Evolutionary conservation across 1,140 invertebrate species (phyloP).

Genomic region (Bombyx mandarina): DNA sequence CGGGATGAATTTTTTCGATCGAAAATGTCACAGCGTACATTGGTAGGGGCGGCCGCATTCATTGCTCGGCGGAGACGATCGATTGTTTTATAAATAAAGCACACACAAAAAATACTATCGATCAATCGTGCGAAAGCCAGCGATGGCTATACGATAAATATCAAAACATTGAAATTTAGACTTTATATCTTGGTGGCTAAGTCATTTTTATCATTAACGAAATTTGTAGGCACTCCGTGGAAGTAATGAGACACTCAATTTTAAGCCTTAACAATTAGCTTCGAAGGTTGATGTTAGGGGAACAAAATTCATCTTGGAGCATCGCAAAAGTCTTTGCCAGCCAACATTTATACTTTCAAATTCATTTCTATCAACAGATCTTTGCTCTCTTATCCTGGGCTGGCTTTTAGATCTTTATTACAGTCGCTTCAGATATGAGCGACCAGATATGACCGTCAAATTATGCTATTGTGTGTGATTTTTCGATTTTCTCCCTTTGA

Average conservation of each 20-base stretch:
- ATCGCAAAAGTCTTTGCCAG: too few species aligned
- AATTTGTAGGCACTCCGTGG: too few species aligned
- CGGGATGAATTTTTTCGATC: constrained; percentile 24
- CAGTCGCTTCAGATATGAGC: constrained; percentile 28
- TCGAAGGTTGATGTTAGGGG: too few species aligned
- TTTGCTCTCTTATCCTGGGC: constrained; percentile 51
- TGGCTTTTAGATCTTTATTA: constrained; percentile 68
- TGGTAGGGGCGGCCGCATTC: constrained; percentile 59
- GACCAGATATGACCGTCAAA: constrained; percentile 36
- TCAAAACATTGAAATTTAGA: constrained; percentile 17
- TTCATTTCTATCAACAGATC: constrained; percentile 53
- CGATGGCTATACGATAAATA: constrained; percentile 45
- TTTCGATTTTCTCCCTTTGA: constrained; percentile 37
- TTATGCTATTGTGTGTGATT: constrained; percentile 48
- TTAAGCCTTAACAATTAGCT: too few species aligned
- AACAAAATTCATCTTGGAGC: too few species aligned
- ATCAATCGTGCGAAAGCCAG: constrained; percentile 68
- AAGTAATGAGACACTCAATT: too few species aligned
- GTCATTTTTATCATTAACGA: too few species aligned
- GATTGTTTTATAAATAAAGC: constrained; percentile 70
- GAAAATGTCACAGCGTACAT: constrained; percentile 29
- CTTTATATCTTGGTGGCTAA: constrained; percentile 11
- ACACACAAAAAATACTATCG: constrained; percentile 67
- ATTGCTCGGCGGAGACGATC: constrained; percentile 52
- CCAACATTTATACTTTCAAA: constrained; percentile 62